Evolutionary conservation across 2,797 vertebrate genomes (phyloP), one percentile per base, ranked within the genome.

Genomic region (Xyrichtys novacula): DNA sequence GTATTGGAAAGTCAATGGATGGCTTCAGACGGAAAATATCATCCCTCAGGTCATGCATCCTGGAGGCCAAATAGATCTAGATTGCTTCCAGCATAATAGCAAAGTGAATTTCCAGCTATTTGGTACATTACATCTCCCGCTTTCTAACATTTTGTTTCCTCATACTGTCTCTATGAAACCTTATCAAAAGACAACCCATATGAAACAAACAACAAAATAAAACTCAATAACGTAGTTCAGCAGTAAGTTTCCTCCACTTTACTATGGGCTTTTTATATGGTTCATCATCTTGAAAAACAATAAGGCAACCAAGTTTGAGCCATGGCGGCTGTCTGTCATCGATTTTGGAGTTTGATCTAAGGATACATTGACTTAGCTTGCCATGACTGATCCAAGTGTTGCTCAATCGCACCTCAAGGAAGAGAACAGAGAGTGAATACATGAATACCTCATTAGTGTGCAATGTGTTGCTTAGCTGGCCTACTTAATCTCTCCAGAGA

Each of bases 341-440:
- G 22, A 82, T 69, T 58, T 59, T 7, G 8, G 52, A 23, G 34
- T 73, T 73, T 60, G 44, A 76, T 81, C 76, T 47, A 38, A 54
- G 32, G 46, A 34, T 48, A 19, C 28, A 68, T 55, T 63, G 26
- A 60, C 17, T 57, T 48, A 10, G 7, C 34, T 50, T 53, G 47
- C 49, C 34, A 26, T 44, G 53, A 20, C 29, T 31, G 9, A 14
- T 49, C 57, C 46, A 72, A 43, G 43, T 46, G 49, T 60, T 61
- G 55, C 56, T 58, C 25, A 55, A 4, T 49, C 53, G 63, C 36
- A 78, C 56, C 25, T 50, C 7, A 12, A 59, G 49, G 38, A 53
- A 63, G 47, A 59, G 22, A 64, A 29, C 34, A 36, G 22, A 38
- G 57, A 19, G 31, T 46, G 22, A 77, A 49, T 44, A 20, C 17